Evolutionary conservation across 2,797 vertebrate species (phyloP).

Genomic region (Gambelia wislizenii): DNA sequence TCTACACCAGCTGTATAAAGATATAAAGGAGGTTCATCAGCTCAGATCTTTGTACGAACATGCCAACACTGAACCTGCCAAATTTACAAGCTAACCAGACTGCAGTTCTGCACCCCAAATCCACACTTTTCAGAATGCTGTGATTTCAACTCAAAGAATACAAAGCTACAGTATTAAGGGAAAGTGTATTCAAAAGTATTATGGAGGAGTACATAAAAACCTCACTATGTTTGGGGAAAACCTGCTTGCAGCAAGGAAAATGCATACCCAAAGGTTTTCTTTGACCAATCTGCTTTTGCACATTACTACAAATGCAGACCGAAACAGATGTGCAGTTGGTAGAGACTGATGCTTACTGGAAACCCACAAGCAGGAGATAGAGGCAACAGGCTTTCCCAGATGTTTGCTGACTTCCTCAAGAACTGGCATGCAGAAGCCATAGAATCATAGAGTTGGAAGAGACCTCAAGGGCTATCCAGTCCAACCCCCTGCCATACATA

Average conservation of each 20-base stretch:
- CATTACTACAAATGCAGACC: no score
- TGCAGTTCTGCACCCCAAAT: not conserved
- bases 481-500: no score
- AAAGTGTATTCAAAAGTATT: not conserved
- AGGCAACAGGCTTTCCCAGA: not conserved
- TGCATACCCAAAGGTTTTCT: no score
- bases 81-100: not conserved
- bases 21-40: not conserved
- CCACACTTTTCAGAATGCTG: no score
- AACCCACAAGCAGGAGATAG: no score
- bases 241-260: no score
- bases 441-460: no score
- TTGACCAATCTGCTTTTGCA: no score
- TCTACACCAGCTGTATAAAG: not conserved
- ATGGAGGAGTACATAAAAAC: not conserved
- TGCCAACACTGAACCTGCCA: not conserved
- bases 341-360: not conserved
- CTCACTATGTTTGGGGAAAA: no score
- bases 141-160: not conserved
- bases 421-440: not conserved
- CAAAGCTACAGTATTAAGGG: not conserved
- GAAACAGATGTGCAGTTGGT: no score
- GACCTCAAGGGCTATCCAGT: no score
- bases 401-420: not conserved
- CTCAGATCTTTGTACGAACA: not conserved